Evolutionary conservation across 2,888 invertebrate genomes (phyloP).

Genomic region (Eristalis arbustorum): DNA sequence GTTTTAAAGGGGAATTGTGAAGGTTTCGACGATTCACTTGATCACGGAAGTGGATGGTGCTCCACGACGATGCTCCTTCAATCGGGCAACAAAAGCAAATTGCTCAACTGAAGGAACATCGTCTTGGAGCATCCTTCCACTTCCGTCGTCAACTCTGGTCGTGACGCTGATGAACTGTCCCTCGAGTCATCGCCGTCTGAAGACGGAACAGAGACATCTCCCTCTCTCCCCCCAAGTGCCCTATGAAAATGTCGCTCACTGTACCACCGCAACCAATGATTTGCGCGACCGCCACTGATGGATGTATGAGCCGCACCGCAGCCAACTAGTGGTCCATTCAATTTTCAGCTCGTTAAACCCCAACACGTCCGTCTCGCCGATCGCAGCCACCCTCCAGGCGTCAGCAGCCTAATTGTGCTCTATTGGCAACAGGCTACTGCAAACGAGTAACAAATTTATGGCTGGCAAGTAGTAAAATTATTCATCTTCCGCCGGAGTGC

Average conservation of each 20-base stretch:
- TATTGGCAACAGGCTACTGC: constrained; percentile 38
- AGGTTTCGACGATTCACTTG: too few species aligned
- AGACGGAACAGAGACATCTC: neutral
- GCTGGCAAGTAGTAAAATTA: constrained; percentile 13
- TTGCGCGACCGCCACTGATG: neutral
- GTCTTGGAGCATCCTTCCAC: too few species aligned
- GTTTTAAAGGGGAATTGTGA: neutral
- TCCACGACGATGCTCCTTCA: too few species aligned
- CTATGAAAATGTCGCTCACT: constrained; percentile 12
- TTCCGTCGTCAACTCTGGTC: too few species aligned
- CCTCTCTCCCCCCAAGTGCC: neutral
- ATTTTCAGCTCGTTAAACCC: constrained; percentile 45
- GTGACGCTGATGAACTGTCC: too few species aligned
- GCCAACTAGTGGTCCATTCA: constrained; percentile 4
- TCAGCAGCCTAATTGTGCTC: constrained; percentile 19
- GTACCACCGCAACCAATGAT: neutral
- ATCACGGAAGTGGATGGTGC: too few species aligned
- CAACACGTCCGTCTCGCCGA: neutral
- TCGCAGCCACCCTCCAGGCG: neutral
- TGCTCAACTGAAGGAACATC: too few species aligned
- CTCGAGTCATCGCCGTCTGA: too few species aligned
- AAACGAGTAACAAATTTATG: constrained; percentile 20
- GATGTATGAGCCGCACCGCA: neutral
- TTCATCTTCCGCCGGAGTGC: constrained; percentile 8
- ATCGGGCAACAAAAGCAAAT: too few species aligned